phyloP scores from a whole-genome alignment of 2,797 vertebrate genomes.

The Gymnothorax reevesii region DNA sequence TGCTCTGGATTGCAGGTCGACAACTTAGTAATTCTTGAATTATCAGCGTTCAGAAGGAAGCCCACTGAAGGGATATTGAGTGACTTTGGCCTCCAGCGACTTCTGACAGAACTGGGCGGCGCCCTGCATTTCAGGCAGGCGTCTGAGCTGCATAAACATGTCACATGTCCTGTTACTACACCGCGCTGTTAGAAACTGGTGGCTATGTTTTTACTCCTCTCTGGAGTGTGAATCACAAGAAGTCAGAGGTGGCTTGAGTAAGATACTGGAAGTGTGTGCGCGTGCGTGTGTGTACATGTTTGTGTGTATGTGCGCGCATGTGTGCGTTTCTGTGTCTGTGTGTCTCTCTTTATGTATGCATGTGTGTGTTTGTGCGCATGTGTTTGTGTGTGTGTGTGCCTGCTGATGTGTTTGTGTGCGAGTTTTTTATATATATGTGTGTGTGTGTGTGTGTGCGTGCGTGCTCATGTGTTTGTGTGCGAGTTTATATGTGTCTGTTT shows the following conservation, averaged over 20 bases:
- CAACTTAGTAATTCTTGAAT: background rate
- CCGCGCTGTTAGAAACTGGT: too few relatives aligned
- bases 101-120: too few relatives aligned
- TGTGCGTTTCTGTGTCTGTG: background rate
- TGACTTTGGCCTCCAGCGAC: too few relatives aligned
- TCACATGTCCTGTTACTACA: background rate
- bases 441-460: conserved; percentile 8
- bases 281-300: background rate
- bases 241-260: background rate
- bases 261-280: background rate
- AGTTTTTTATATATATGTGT: too few relatives aligned
- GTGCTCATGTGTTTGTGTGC: too few relatives aligned
- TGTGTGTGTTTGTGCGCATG: background rate
- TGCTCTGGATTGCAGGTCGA: background rate
- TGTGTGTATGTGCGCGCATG: background rate
- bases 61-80: background rate
- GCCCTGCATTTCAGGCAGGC: too few relatives aligned
- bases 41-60: background rate
- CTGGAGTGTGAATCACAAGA: background rate
- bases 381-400: too few relatives aligned
- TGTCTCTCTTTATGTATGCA: background rate
- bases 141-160: background rate
- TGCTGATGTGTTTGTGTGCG: background rate
- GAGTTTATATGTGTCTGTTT: background rate
- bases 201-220: background rate